Base-by-base conservation (phyloP, 2,113 vertebrate species). In the Gavia stellata region DNA sequence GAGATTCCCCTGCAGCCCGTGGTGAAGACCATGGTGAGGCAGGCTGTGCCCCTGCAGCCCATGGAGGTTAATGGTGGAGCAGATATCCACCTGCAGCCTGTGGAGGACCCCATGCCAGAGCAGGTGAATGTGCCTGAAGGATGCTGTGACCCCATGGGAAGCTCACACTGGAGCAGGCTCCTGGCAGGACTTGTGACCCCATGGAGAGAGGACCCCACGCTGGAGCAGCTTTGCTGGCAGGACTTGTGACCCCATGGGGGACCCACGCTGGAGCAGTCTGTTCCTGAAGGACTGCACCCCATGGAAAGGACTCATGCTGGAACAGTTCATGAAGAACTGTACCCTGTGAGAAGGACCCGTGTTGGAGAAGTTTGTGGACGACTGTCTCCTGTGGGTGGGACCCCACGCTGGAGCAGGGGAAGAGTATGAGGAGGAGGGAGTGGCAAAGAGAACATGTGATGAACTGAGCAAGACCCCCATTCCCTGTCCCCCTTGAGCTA, bases 401-500 rank as follows among this genome's bases (percentile, higher is more conserved):
- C 7, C 6, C 7, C 28, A 5, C 0, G 2, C 10, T 50, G 28
- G 25, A 56, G 29, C 6, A 61, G 11, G 12, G 26, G 12, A 21
- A 58, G 13, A 68, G 9, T 17, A 6, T 58, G 55, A 68, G 9
- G 7, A 81, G 42, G 17, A 63, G 63, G 12, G 10, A 40, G 17
- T 1, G 0, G 8, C 14, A 56, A 38, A 81, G 12, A n/a, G 5
- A 56, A 24, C 0, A 2, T 50, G 18, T 42, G 19, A 61, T 17
- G 24, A 59, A 34, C 7, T 49, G 44, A 50, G 25, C 8, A 1
- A 9, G 79, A 12, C 1, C 11, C 15, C 6, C 7, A 12, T 17
- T 66, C 10, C 17, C 12, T 1, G 0, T 14, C 3, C 10, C 7
- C 5, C 13, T 34, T 34, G 16, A 2, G 3, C 10, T 12, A 14